Conservation (phyloP, 2,797 vertebrate genomes). For the Hippocampus kuda region DNA sequence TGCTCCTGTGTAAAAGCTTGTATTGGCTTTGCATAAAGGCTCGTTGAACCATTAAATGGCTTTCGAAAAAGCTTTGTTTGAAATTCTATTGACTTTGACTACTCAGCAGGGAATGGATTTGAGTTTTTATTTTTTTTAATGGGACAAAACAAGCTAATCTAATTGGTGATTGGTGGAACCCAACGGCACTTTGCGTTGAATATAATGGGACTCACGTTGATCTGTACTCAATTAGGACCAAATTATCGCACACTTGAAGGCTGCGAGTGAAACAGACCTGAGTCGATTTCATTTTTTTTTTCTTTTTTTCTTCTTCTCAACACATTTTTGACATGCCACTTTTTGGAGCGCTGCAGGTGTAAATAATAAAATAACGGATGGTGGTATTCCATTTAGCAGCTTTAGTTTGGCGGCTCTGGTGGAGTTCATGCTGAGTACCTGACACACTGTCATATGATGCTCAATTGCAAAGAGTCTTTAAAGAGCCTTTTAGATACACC, state of each 20-base stretch:
- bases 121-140: conserved; percentile 38
- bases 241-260: conserved; percentile 30
- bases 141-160: conserved; percentile 49
- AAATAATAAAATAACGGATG: conserved; percentile 4
- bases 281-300: not conserved
- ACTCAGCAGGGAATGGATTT: conserved; percentile 43
- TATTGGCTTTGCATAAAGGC: conserved; percentile 48
- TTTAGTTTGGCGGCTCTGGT: not conserved
- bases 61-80: conserved; percentile 51
- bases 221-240: conserved; percentile 42
- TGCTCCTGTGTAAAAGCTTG: conserved; percentile 30
- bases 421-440: not conserved
- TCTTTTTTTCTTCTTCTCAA: not conserved
- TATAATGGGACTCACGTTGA: conserved; percentile 43
- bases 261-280: conserved; percentile 6
- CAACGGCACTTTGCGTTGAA: conserved; percentile 30
- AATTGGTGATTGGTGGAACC: conserved; percentile 49
- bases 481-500: not conserved
- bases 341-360: not conserved
- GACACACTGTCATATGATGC: not conserved
- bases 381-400: not conserved
- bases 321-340: conserved; percentile 4
- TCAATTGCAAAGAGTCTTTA: not conserved
- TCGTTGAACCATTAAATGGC: conserved; percentile 56
- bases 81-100: conserved; percentile 51